Conservation (phyloP, 2,113 vertebrate genomes). For the Pelvicachromis taeniatus region DNA sequence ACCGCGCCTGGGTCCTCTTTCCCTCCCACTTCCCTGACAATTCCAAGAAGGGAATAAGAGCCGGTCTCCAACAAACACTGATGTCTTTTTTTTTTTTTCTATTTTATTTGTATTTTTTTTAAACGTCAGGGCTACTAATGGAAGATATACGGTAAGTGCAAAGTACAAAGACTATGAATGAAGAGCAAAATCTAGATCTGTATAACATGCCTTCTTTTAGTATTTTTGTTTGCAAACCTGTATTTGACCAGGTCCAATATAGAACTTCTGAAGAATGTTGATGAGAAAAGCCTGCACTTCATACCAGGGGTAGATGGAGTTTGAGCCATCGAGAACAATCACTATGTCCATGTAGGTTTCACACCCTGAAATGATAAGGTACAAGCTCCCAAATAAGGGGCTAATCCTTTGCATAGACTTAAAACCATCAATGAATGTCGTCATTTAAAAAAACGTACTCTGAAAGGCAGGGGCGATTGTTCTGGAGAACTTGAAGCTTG, state of each 20-base stretch:
- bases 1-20: too few species aligned
- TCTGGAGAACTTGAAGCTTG: constrained; percentile 92
- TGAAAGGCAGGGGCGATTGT: constrained; percentile 93
- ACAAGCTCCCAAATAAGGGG: not conserved
- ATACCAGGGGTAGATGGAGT: constrained; percentile 98
- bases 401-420: not conserved
- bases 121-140: too few species aligned
- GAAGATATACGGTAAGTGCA: too few species aligned
- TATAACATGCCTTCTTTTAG: not conserved
- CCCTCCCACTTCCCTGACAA: too few species aligned
- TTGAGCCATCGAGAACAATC: constrained; percentile 96
- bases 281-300: constrained; percentile 97
- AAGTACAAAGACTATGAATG: not conserved
- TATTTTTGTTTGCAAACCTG: constrained; percentile 76
- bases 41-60: too few species aligned
- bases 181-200: not conserved
- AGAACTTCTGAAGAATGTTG: constrained; percentile 95
- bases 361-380: constrained; percentile 77
- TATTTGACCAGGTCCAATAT: constrained; percentile 94
- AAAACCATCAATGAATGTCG: not conserved
- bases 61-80: too few species aligned
- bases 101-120: too few species aligned
- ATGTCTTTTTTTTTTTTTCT: too few species aligned
- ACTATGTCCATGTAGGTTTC: constrained; percentile 98
- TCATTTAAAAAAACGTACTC: constrained; percentile 67